Evolutionary conservation across 2,888 invertebrate genomes (phyloP), one percentile per base, ranked within the genome.

Genomic region (Neoascia interrupta): DNA sequence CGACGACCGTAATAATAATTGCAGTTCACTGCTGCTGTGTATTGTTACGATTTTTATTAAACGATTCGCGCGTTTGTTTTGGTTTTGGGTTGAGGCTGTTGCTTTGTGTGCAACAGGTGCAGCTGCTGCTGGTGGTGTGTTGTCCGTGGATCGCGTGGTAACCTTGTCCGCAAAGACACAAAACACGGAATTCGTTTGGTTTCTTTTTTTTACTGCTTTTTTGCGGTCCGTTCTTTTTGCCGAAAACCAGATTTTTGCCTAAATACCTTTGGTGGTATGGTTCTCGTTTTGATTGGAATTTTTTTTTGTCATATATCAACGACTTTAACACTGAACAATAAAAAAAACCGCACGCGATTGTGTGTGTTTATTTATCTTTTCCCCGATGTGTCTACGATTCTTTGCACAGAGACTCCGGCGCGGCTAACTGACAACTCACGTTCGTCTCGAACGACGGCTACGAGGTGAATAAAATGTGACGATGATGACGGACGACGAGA

Each of bases 21-120:
- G 28, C 69, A 36, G 21, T 61, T 58, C 60, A 60, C 53, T 43
- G 36, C 51, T 60, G n/a, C n/a, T n/a, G n/a, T n/a, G n/a, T n/a
- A n/a, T n/a, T 45, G 47, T 49, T 68, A 68, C 10, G 18, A 23
- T n/a, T n/a, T 60, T 45, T 45, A 26, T 19, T 23, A 41, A 49
- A 26, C 36, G 49, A 43, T 21, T 16, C 28, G 41, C 28, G 36
- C 19, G 41, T 51, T n/a, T n/a, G n/a, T n/a, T n/a, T n/a, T n/a
- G n/a, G n/a, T n/a, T n/a, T n/a, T n/a, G n/a, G n/a, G n/a, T n/a
- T n/a, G n/a, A n/a, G n/a, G n/a, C n/a, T n/a, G n/a, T n/a, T 34
- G 21, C n/a, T 31, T 31, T 31, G 39, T 63, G 31, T 68, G 51
- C 75, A 75, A 75, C 75, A 75, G 75, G 75, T 75, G 75, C 36